These are phyloP conservation scores for Apotomis capreana DNA, from an alignment of 2,888 invertebrate genomes.

Conservation along the genomic window DNA sequence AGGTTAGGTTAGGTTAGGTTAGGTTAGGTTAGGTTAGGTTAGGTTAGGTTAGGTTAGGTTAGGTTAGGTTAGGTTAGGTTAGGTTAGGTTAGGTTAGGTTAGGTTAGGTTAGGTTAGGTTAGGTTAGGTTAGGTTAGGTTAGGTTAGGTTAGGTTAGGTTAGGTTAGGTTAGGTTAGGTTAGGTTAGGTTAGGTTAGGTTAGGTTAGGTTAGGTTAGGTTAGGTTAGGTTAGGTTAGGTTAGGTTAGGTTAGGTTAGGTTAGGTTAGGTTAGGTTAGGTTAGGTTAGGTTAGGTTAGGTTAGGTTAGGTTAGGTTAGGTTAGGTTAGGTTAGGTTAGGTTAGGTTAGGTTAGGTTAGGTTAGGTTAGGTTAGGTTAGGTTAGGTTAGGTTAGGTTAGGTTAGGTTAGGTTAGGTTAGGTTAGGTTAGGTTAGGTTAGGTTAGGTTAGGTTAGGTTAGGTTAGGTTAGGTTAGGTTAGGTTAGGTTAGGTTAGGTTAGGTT, in stretches of 20 bases:
- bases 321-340: slow-evolving; percentile 13
- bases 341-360: neutral
- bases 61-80: slow-evolving; percentile 6
- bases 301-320: slow-evolving; percentile 11
- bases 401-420: slow-evolving; percentile 4
- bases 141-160: slow-evolving; percentile 13
- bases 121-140: slow-evolving; percentile 11
- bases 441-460: neutral
- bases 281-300: slow-evolving; percentile 7
- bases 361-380: neutral
- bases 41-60: slow-evolving; percentile 13
- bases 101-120: slow-evolving; percentile 12
- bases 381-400: neutral
- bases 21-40: slow-evolving; percentile 12
- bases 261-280: slow-evolving; percentile 13
- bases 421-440: slow-evolving; percentile 9
- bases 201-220: slow-evolving; percentile 10
- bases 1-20: slow-evolving; percentile 3
- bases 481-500: slow-evolving; percentile 15
- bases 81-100: slow-evolving; percentile 13
- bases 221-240: slow-evolving; percentile 11
- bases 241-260: slow-evolving; percentile 7
- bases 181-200: slow-evolving; percentile 4
- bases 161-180: slow-evolving; percentile 10
- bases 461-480: slow-evolving; percentile 10